Conservation (phyloP, 2,113 vertebrate genomes). For the Amblyopsis rosae region DNA sequence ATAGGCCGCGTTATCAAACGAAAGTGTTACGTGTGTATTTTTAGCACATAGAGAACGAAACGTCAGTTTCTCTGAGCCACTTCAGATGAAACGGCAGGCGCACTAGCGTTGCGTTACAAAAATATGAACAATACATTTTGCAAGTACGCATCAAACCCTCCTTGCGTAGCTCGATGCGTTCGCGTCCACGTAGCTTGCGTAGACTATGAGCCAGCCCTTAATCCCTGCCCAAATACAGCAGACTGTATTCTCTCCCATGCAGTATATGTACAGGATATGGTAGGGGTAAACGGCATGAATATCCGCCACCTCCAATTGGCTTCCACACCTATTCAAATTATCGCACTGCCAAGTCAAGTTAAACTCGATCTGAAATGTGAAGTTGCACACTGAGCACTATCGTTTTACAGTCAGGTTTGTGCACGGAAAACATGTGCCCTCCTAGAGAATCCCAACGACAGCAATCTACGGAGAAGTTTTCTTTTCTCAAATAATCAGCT, state of each 20-base stretch:
- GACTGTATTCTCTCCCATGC: not conserved
- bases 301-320: not conserved
- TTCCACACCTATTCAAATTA: slow-evolving; percentile 36
- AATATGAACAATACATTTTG: too few species aligned
- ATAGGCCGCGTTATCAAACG: not conserved
- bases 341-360: slow-evolving; percentile 39
- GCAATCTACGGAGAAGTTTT: slow-evolving; percentile 28
- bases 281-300: slow-evolving; percentile 13
- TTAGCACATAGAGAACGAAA: too few species aligned
- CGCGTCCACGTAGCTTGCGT: not conserved
- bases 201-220: not conserved
- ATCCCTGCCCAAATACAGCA: not conserved
- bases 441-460: slow-evolving; percentile 41
- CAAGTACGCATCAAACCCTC: too few species aligned
- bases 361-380: slow-evolving; percentile 47
- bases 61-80: too few species aligned
- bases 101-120: too few species aligned
- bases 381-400: slow-evolving; percentile 40
- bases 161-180: too few species aligned
- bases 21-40: too few species aligned
- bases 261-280: slow-evolving; percentile 13
- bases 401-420: slow-evolving; percentile 59
- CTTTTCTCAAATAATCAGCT: slow-evolving; percentile 46
- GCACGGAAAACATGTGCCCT: slow-evolving; percentile 41
- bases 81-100: too few species aligned